phyloP scores from a whole-genome alignment of 1,140 invertebrate genomes.

The Drosophila jambulina region DNA sequence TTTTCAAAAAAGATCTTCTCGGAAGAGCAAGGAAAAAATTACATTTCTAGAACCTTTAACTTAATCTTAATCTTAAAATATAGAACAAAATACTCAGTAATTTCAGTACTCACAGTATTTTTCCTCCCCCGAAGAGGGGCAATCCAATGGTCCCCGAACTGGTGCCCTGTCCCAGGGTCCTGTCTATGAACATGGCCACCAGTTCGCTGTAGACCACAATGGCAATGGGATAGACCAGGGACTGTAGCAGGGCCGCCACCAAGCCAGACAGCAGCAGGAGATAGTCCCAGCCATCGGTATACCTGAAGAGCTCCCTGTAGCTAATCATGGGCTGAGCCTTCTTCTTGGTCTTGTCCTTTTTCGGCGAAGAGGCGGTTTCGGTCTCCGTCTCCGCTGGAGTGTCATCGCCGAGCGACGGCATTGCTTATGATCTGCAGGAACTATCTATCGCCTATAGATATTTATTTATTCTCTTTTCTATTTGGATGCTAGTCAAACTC shows the following conservation, averaged over 20 bases:
- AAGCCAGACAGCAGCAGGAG: constrained; percentile 86
- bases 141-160: constrained; percentile 85
- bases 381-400: constrained; percentile 20
- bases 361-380: background rate
- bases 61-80: background rate
- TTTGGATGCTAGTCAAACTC: constrained; percentile 23
- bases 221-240: constrained; percentile 88
- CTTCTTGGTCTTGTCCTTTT: constrained; percentile 36
- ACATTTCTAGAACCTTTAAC: too few species aligned
- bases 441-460: constrained; percentile 52
- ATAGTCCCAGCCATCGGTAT: constrained; percentile 72
- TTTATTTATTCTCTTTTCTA: constrained; percentile 3
- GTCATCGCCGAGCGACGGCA: constrained; percentile 26
- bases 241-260: constrained; percentile 87
- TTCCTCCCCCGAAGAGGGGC: constrained; percentile 85
- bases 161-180: constrained; percentile 78
- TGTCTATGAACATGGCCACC: constrained; percentile 88
- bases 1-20: background rate
- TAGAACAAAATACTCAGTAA: background rate
- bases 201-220: constrained; percentile 90
- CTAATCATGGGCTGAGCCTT: constrained; percentile 48
- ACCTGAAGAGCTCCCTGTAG: constrained; percentile 86
- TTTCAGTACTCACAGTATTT: constrained; percentile 86
- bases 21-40: too few species aligned
- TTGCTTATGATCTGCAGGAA: constrained; percentile 12